Percentiles rank a stretch among this genome's conserved stretches.
phyloP scores from a whole-genome alignment of 2,797 vertebrate genomes.

The Hemibagrus guttatus region DNA sequence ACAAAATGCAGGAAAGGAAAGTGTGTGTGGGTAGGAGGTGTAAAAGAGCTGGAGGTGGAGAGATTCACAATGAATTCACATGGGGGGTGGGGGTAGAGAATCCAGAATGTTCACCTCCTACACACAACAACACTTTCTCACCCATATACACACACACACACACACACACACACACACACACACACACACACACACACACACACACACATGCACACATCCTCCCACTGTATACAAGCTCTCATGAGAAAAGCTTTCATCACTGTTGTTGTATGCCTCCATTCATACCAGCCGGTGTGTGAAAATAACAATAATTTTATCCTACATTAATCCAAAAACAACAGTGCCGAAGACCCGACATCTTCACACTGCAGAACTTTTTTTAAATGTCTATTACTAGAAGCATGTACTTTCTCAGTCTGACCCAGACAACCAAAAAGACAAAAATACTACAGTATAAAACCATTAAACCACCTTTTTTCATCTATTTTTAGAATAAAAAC shows the following conservation, averaged over 20 bases:
- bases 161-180: slow-evolving; percentile 52
- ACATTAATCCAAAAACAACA: neutral
- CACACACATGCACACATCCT: slow-evolving; percentile 17
- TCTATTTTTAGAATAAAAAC: neutral
- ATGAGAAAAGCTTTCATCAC: slow-evolving; percentile 53
- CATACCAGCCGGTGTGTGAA: slow-evolving; percentile 33
- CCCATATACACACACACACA: slow-evolving; percentile 34
- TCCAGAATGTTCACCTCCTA: slow-evolving; percentile 67
- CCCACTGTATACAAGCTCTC: slow-evolving; percentile 18
- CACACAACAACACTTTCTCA: slow-evolving; percentile 62
- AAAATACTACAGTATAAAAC: neutral
- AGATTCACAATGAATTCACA: slow-evolving; percentile 47
- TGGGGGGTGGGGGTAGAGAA: neutral
- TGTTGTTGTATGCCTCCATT: slow-evolving; percentile 26
- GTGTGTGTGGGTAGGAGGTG: slow-evolving; percentile 52
- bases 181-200: slow-evolving; percentile 38
- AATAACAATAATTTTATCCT: slow-evolving; percentile 11
- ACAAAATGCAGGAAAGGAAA: slow-evolving; percentile 21
- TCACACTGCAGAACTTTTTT: neutral
- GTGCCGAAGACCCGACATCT: neutral
- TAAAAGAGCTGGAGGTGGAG: slow-evolving; percentile 64
- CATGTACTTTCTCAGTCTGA: neutral
- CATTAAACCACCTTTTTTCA: neutral
- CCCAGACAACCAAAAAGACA: neutral
- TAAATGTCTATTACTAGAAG: neutral